These are phyloP conservation scores for Leptoclinus maculatus DNA, from an alignment of 2,797 vertebrate species.

Conservation along the genomic window DNA sequence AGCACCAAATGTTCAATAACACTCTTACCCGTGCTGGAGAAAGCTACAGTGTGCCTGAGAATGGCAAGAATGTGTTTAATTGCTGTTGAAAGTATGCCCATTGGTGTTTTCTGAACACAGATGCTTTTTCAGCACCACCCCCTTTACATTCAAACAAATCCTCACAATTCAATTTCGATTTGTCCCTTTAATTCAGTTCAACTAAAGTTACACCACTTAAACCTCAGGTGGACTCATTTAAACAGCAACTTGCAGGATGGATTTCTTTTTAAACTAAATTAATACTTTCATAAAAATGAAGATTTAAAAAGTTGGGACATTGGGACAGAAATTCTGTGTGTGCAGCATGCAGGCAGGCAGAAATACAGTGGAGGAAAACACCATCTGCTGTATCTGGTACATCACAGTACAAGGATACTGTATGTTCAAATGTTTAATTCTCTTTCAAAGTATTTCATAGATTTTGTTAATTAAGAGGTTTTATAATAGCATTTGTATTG, in stretches of 20 bases:
- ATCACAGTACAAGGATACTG: not conserved
- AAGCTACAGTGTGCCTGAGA: not conserved
- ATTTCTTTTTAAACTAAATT: not conserved
- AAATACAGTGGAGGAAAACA: no score
- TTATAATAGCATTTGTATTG: no score
- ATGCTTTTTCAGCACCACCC: no score
- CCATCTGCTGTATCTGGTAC: not conserved
- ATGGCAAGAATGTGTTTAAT: conserved; percentile 16
- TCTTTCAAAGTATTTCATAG: not conserved
- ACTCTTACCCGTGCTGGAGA: conserved; percentile 7
- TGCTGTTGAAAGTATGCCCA: conserved; percentile 10
- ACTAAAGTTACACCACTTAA: not conserved
- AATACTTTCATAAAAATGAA: not conserved
- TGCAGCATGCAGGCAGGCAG: not conserved
- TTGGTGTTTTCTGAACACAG: not conserved
- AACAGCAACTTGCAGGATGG: not conserved
- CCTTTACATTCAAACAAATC: not conserved
- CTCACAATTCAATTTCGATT: not conserved
- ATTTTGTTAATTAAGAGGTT: not conserved
- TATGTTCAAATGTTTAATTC: not conserved
- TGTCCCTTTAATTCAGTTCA: not conserved
- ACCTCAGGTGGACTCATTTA: not conserved
- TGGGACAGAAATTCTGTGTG: not conserved
- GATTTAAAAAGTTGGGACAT: not conserved
- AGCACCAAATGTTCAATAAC: conserved; percentile 51